phyloP scores from a whole-genome alignment of 2,113 vertebrate genomes.

The Dipodomys spectabilis region DNA sequence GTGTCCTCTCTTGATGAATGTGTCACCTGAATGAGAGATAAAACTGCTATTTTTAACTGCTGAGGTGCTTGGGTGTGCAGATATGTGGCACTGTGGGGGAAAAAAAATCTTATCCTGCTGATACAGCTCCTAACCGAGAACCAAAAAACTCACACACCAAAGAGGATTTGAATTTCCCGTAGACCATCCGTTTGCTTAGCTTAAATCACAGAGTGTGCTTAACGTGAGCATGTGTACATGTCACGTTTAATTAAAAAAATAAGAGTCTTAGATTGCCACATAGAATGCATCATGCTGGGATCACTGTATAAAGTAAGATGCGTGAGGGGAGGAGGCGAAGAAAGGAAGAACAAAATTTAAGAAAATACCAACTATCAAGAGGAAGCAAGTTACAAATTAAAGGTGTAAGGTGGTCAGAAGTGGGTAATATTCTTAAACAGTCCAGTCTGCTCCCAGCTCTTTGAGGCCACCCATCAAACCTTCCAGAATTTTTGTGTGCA shows the following conservation, averaged over 20 bases:
- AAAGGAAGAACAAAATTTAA: not conserved
- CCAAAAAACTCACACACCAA: not conserved
- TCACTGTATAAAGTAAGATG: not conserved
- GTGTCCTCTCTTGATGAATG: not conserved
- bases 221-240: not conserved
- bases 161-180: not conserved
- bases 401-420: not conserved
- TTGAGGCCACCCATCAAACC: no score
- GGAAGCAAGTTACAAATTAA: not conserved
- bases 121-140: not conserved
- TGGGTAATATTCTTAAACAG: not conserved
- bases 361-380: not conserved
- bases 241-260: not conserved
- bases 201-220: not conserved
- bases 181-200: not conserved
- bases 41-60: conserved; percentile 24
- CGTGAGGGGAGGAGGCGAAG: not conserved
- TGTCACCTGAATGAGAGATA: conserved; percentile 1
- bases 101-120: not conserved
- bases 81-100: not conserved
- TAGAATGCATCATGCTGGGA: not conserved
- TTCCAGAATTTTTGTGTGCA: no score
- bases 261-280: not conserved
- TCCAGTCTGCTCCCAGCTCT: not conserved
- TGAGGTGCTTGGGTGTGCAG: not conserved